phyloP scores from a whole-genome alignment of 1,140 invertebrate genomes.

The Lineus longissimus region DNA sequence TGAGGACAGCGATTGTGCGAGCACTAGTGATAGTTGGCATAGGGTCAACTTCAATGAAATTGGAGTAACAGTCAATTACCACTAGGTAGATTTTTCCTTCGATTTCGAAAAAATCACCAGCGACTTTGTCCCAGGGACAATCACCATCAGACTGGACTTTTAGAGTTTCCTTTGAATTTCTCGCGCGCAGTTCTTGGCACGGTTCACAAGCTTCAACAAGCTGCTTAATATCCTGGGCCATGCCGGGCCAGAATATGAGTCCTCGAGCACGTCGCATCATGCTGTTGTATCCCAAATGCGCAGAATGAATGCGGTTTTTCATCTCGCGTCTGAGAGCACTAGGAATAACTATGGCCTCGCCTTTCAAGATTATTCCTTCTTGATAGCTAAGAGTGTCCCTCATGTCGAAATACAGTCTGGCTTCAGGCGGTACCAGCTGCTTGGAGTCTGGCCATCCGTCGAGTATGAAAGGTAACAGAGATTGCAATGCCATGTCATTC shows the following conservation, averaged over 20 bases:
- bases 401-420: slow-evolving; percentile 19
- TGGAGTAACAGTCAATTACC: slow-evolving; percentile 25
- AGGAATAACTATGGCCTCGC: slow-evolving; percentile 38
- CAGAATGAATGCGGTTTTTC: slow-evolving; percentile 32
- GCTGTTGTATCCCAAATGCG: slow-evolving; percentile 37
- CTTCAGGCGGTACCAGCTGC: neutral
- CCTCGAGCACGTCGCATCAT: slow-evolving; percentile 34
- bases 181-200: slow-evolving; percentile 20
- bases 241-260: too few relatives aligned
- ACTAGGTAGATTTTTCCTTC: slow-evolving; percentile 25
- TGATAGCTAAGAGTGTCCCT: slow-evolving; percentile 27
- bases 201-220: too few relatives aligned
- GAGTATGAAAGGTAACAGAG: slow-evolving; percentile 1
- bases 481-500: neutral
- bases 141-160: slow-evolving; percentile 14
- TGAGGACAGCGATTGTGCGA: slow-evolving; percentile 21
- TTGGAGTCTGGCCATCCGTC: slow-evolving; percentile 20
- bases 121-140: slow-evolving; percentile 32
- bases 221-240: slow-evolving; percentile 28
- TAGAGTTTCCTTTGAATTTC: slow-evolving; percentile 19
- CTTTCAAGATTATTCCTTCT: slow-evolving; percentile 35
- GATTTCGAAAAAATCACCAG: slow-evolving; percentile 27
- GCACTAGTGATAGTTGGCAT: slow-evolving; percentile 15
- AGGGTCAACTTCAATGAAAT: slow-evolving; percentile 50
- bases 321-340: slow-evolving; percentile 31